These are phyloP conservation scores for Aegithalos caudatus DNA, from an alignment of 2,113 vertebrate species.

Conservation along the genomic window DNA sequence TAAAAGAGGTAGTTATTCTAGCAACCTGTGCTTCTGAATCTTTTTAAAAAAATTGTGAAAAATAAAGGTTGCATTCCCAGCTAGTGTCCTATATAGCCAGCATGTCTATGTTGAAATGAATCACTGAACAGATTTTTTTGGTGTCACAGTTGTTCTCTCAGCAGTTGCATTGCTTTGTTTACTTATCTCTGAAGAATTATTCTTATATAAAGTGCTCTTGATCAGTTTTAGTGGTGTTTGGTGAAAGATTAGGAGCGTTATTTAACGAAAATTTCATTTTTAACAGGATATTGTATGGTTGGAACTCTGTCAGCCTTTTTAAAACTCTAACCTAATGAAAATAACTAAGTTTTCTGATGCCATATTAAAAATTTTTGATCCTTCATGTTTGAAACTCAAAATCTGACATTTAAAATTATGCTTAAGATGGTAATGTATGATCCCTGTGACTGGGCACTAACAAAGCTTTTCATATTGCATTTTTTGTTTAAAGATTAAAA, in stretches of 20 bases:
- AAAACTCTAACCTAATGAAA: neutral
- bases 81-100: neutral
- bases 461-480: neutral
- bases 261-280: neutral
- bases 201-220: neutral
- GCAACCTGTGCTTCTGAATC: neutral
- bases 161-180: neutral
- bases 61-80: neutral
- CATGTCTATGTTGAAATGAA: neutral
- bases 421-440: neutral
- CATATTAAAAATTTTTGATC: neutral
- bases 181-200: neutral
- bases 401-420: neutral
- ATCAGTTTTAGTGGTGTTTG: neutral
- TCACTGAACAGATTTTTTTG: neutral
- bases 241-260: neutral
- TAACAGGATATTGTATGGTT: neutral
- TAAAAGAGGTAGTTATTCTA: neutral
- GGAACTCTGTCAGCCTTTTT: neutral
- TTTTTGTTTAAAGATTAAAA: neutral
- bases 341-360: neutral
- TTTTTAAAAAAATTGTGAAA: neutral
- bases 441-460: neutral
- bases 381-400: neutral
- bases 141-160: neutral